phyloP scores from a whole-genome alignment of 2,797 vertebrate genomes.

The Hemibagrus guttatus region DNA sequence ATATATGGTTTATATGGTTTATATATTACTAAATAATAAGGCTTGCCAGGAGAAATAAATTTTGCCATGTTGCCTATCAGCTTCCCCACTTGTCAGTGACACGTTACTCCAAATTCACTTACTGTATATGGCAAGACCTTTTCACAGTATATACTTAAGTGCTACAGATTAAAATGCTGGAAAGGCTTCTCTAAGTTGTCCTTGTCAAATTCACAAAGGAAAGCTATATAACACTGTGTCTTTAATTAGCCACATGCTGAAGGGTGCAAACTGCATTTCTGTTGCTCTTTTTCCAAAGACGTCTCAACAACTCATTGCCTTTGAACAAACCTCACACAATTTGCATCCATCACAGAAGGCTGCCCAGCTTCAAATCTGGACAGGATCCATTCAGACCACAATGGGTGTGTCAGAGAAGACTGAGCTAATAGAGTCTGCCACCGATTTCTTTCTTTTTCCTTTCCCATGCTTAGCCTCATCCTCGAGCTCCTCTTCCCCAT shows the following conservation, averaged over 20 bases:
- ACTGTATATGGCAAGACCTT: conserved; percentile 67
- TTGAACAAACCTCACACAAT: conserved; percentile 54
- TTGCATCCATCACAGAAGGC: conserved; percentile 35
- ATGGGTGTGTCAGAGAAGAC: conserved; percentile 98
- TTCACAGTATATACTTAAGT: conserved; percentile 84
- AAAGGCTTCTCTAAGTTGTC: conserved; percentile 70
- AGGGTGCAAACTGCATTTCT: conserved; percentile 52
- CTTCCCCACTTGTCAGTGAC: conserved; percentile 38
- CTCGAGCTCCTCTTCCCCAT: conserved; percentile 71
- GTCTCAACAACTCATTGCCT: conserved; percentile 61
- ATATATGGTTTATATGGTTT: conserved; percentile 17
- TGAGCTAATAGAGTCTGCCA: conserved; percentile 93
- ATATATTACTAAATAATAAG: conserved; percentile 46
- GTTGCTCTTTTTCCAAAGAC: conserved; percentile 49
- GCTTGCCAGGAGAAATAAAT: conserved; percentile 35
- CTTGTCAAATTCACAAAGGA: conserved; percentile 59
- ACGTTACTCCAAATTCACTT: conserved; percentile 43
- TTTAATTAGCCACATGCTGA: conserved; percentile 60
- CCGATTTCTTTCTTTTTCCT: conserved; percentile 89
- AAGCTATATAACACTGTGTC: conserved; percentile 58
- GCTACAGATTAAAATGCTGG: conserved; percentile 85
- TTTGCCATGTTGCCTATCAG: conserved; percentile 45
- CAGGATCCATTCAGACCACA: conserved; percentile 81
- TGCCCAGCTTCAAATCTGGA: conserved; percentile 43
- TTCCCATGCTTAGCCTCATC: conserved; percentile 78